Conservation (phyloP, 1,140 invertebrate species). For the Drosophila ironensis region DNA sequence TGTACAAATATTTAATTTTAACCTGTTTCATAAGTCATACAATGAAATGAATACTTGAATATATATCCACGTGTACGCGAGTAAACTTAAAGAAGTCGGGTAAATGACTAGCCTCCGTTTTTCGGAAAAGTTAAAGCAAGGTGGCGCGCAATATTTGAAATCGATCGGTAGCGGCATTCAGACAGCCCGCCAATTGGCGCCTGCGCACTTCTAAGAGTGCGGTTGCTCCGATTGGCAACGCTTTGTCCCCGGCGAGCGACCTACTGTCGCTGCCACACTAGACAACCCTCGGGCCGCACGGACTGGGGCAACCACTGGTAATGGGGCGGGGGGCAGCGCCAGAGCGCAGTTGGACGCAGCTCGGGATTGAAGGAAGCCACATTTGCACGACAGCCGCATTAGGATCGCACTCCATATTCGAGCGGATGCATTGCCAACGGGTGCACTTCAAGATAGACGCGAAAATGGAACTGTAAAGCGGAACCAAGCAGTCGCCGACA, state of each 20-base stretch:
- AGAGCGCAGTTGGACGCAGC: slow-evolving; percentile 37
- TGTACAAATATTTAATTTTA: slow-evolving; percentile 52
- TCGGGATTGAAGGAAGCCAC: slow-evolving; percentile 40
- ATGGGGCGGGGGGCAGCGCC: not conserved
- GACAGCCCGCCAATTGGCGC: slow-evolving; percentile 11
- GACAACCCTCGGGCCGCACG: slow-evolving; percentile 21
- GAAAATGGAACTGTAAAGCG: not conserved
- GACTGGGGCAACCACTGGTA: not conserved
- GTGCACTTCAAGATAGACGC: not conserved
- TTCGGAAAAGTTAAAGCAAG: too few relatives aligned
- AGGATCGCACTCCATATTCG: not conserved
- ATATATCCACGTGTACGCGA: slow-evolving; percentile 1
- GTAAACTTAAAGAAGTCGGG: not conserved
- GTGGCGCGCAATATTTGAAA: slow-evolving; percentile 5
- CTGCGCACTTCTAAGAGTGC: slow-evolving; percentile 8
- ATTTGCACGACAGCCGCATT: slow-evolving; percentile 8
- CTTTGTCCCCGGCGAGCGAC: not conserved
- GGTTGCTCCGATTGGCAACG: slow-evolving; percentile 4
- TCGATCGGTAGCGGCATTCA: not conserved
- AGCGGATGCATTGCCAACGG: not conserved
- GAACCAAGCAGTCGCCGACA: not conserved
- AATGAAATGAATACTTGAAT: slow-evolving; percentile 21
- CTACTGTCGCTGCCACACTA: not conserved
- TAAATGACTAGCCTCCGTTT: too few relatives aligned
- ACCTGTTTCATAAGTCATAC: slow-evolving; percentile 29